Evolutionary conservation across 2,797 vertebrate genomes (phyloP).

Genomic region (Mormyrus hasselquistii): DNA sequence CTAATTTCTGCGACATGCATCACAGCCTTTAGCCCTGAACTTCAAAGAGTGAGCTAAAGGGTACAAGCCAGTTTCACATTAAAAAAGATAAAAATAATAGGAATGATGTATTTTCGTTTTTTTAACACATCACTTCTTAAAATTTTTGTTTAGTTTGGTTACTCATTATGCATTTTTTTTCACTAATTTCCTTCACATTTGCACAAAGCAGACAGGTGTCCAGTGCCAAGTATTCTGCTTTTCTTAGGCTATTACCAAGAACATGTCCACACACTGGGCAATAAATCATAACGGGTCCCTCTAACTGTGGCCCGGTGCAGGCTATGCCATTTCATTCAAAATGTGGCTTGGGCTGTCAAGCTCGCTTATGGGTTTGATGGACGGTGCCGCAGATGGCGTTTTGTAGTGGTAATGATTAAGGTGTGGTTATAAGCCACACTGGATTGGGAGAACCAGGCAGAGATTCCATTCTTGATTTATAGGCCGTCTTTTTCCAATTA

Average conservation of each 20-base stretch:
- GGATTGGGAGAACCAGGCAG: not conserved
- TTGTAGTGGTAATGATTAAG: constrained; percentile 16
- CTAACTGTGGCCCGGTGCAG: not conserved
- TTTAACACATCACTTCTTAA: not conserved
- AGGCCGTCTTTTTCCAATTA: constrained; percentile 15
- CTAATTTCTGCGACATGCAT: not conserved
- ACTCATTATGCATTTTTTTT: not conserved
- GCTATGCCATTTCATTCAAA: constrained; percentile 2
- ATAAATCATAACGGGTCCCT: constrained; percentile 13
- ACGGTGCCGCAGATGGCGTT: constrained; percentile 1
- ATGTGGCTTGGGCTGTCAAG: not conserved
- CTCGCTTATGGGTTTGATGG: constrained; percentile 18
- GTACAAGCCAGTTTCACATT: not conserved
- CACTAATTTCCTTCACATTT: not conserved
- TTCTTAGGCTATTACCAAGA: not conserved
- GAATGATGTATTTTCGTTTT: not conserved
- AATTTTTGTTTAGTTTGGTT: not conserved
- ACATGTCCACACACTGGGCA: not conserved
- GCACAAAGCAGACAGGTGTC: not conserved
- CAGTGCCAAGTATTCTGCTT: not conserved
- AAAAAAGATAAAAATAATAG: not conserved
- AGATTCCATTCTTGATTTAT: constrained; percentile 19
- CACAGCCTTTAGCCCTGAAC: not conserved
- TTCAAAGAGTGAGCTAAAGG: not conserved
- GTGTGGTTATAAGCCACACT: not conserved